Evolutionary conservation across 2,888 invertebrate species (phyloP), one percentile per base, ranked within the genome.

Genomic region (Pachymerium ferrugineum): DNA sequence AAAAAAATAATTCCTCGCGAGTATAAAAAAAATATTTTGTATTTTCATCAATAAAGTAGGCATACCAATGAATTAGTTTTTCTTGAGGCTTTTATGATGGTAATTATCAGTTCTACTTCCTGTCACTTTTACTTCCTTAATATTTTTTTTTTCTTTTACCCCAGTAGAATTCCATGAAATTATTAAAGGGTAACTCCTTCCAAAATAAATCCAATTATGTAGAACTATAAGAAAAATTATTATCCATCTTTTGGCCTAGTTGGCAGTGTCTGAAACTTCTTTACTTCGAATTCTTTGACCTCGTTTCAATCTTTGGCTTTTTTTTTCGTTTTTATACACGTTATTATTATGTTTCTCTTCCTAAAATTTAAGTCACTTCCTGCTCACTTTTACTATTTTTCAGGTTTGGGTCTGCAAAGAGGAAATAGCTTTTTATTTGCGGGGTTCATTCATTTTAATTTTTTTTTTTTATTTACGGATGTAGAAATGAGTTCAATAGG

Each of bases 11-110:
- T 4, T 3, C 3, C 19, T 16, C 47, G 10, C 16, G 8, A n/a
- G 22, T n/a, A 54, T 54, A 54, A 54, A 54, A 54, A 54, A 54
- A 54, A n/a, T 54, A 54, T 54, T 54, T 54, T 54, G 47, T 54
- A 54, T 54, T 54, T 54, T 54, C 47, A 54, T 54, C 47, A 54
- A 54, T 54, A 54, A 54, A 54, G 22, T 54, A 54, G 47, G 16
- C 47, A 10, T 38, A 8, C 47, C 47, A 19, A 54, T 22, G 47
- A 22, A 54, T 3, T 54, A 22, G 16, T 54, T 22, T 19, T 16
- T 54, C 47, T 22, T 54, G 22, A 0, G 22, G 10, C 8, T 2
- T 3, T 54, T 54, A 2, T 22, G 47, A n/a, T n/a, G n/a, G n/a
- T n/a, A n/a, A n/a, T n/a, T n/a, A n/a, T 3, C 47, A 1, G n/a